A percentile compares a stretch with the other conserved stretches of the same genome.
These are phyloP conservation scores for Rhynchophorus ferrugineus DNA, from an alignment of 1,140 invertebrate species.

Conservation along the genomic window DNA sequence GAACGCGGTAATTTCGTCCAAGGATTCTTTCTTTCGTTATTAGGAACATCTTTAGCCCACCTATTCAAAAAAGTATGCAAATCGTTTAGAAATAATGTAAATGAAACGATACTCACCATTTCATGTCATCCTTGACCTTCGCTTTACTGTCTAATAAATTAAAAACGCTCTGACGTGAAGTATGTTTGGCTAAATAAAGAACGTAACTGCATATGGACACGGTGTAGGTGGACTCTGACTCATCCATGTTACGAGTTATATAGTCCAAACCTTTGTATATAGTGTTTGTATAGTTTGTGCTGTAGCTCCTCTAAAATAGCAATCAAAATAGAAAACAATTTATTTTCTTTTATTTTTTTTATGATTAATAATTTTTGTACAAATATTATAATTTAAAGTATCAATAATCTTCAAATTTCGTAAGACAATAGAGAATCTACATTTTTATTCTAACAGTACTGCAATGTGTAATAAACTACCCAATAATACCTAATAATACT, in stretches of 20 bases:
- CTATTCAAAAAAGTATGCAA: too few relatives aligned
- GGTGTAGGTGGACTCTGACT: constrained; percentile 65
- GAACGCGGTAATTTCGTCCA: constrained; percentile 51
- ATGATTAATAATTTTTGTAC: constrained; percentile 18
- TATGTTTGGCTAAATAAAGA: constrained; percentile 66
- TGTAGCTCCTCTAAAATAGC: constrained; percentile 27
- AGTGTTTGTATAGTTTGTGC: constrained; percentile 26
- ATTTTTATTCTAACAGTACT: too few relatives aligned
- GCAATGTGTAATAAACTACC: too few relatives aligned
- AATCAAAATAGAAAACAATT: constrained; percentile 32
- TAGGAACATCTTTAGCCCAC: constrained; percentile 42
- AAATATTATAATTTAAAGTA: not conserved
- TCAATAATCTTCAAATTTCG: too few relatives aligned
- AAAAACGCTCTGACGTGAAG: constrained; percentile 57
- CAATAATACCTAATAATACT: too few relatives aligned
- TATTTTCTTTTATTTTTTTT: not conserved
- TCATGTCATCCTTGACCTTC: constrained; percentile 42
- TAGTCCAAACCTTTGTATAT: constrained; percentile 70
- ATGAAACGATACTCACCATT: constrained; percentile 35
- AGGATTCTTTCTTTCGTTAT: constrained; percentile 42
- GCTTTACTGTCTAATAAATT: constrained; percentile 54
- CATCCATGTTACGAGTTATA: constrained; percentile 63
- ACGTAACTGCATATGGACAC: constrained; percentile 70
- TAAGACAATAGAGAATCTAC: too few relatives aligned
- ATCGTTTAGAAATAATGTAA: too few relatives aligned